Evolutionary conservation across 2,113 vertebrate species (phyloP), one percentile per base, ranked within the genome.

Genomic region (Shinisaurus crocodilurus): DNA sequence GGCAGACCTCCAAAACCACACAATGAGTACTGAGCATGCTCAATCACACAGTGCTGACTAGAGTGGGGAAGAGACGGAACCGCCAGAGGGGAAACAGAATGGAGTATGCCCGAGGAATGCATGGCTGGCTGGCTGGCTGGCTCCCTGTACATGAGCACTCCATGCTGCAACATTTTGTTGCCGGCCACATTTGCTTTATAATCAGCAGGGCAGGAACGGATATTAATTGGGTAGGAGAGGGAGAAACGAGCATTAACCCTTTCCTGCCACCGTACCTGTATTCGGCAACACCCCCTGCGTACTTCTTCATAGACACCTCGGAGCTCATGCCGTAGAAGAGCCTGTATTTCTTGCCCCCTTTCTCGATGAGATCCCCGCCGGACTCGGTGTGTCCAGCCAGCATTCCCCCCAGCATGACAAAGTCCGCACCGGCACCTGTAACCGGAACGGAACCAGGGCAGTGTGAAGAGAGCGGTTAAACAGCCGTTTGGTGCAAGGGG

Each of bases 311-410:
- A 5, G 98, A 98, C 0, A 96, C 98, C 92, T 99, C 98, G 0
- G 98, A 99, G 95, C 98, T 99, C 98, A 99, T 99, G 65, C 98
- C 98, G 0, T 99, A 99, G 92, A 99, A 99, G 84, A 98, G 96
- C 92, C 98, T 98, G 96, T 98, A 98, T 88, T 98, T 98, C 95
- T 97, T 98, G 89, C 98, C 98, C 4, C 97, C 96, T 91, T 98
- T 98, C 96, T 98, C 97, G 0, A 98, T 98, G 85, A 97, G 93
- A 76, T 98, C 98, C 0, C 98, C 98, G 0, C 98, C 96, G 16
- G 98, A 98, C 85, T 99, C 98, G 0, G 90, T 96, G 96, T 99
- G 98, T 10, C 98, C 98, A 0, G 98, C 98, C 85, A 99, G 95
- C 98, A 99, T 99, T 6, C 98, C 98, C 12, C 98, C 98, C 84